phyloP scores from a whole-genome alignment of 2,113 vertebrate species.

The Peromyscus californicus region DNA sequence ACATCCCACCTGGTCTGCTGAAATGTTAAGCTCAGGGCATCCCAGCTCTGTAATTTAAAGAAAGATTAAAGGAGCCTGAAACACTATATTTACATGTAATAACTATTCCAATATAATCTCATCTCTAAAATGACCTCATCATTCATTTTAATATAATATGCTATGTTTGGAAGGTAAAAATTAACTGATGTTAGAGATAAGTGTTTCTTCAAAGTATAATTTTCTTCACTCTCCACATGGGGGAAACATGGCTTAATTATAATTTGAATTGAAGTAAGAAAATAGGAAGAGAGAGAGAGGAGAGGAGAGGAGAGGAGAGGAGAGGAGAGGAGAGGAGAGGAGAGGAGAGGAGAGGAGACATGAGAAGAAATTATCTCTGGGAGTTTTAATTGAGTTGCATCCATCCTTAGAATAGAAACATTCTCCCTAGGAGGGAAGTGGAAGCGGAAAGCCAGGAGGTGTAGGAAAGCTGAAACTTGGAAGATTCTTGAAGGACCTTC shows the following conservation, averaged over 20 bases:
- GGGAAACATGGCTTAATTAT: not conserved
- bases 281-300: not conserved
- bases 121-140: not conserved
- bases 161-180: conserved; percentile 13
- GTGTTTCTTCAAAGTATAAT: not conserved
- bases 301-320: not conserved
- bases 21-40: not conserved
- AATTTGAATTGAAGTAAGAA: not conserved
- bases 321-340: fast-evolving
- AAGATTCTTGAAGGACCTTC: not conserved
- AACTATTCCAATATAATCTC: not conserved
- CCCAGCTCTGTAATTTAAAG: conserved; percentile 10
- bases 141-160: not conserved
- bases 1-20: not conserved
- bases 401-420: not conserved
- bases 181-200: conserved; percentile 2
- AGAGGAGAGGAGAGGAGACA: no score
- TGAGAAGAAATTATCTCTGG: not conserved
- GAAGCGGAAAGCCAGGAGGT: not conserved
- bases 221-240: not conserved
- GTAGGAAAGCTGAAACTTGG: not conserved
- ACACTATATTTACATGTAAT: conserved; percentile 1
- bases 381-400: not conserved
- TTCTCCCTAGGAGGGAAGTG: not conserved
- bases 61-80: conserved; percentile 28